Conservation (phyloP, 2,797 vertebrate species). For the Eospalax fontanierii region DNA sequence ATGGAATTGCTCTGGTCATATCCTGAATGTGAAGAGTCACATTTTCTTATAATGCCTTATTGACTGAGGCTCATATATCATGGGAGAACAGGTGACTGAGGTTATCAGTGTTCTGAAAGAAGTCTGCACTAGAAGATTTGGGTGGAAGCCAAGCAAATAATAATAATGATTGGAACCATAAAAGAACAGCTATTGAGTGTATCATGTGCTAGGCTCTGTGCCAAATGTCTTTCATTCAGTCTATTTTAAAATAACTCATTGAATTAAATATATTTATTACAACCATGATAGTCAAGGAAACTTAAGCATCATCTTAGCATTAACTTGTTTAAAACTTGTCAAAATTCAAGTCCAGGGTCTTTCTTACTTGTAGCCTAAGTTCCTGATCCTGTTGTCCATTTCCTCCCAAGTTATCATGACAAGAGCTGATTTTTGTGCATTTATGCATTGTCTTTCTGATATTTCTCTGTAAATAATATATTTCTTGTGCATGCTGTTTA, state of each 20-base stretch:
- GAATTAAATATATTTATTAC: slow-evolving; percentile 49
- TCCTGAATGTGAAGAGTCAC: neutral
- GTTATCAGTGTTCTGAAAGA: neutral
- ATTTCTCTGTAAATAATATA: neutral
- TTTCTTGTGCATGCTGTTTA: neutral
- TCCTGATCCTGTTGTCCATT: neutral
- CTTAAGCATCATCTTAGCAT: neutral
- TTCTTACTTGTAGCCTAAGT: neutral
- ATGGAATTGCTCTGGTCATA: neutral
- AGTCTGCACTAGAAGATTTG: slow-evolving; percentile 17
- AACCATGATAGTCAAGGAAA: slow-evolving; percentile 44
- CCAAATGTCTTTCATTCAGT: slow-evolving; percentile 2
- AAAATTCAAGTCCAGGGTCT: slow-evolving; percentile 29
- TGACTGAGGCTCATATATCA: neutral
- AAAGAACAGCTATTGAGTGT: slow-evolving; percentile 29
- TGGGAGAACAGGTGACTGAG: neutral
- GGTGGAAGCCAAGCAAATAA: slow-evolving; percentile 40
- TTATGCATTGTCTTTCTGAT: neutral
- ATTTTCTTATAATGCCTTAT: neutral
- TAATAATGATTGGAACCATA: slow-evolving; percentile 53
- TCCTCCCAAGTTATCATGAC: neutral
- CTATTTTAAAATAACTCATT: slow-evolving; percentile 22
- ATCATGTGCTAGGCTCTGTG: neutral
- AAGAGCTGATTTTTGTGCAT: slow-evolving; percentile 6
- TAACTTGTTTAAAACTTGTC: neutral